phyloP scores from a whole-genome alignment of 2,797 vertebrate species.

The Furcifer pardalis region DNA sequence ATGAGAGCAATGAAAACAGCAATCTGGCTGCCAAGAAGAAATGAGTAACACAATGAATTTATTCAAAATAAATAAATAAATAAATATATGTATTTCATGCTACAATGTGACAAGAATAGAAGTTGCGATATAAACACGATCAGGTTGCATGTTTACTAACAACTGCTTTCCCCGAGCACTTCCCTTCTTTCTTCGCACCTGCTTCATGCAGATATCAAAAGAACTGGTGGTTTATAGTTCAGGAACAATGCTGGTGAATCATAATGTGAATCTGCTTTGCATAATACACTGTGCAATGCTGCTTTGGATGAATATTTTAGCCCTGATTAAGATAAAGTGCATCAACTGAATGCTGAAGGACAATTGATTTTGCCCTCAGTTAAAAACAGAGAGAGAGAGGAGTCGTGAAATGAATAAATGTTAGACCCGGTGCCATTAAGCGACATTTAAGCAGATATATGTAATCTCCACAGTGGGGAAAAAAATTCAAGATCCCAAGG shows the following conservation, averaged over 20 bases:
- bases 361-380: conserved; percentile 61
- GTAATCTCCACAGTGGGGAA: neutral
- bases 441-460: neutral
- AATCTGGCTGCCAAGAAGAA: no score
- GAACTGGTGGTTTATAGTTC: conserved; percentile 63
- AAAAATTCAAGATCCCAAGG: no score
- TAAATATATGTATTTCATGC: no score
- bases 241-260: conserved; percentile 63
- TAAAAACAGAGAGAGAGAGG: no score
- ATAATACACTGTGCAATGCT: conserved; percentile 71
- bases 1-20: no score
- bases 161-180: neutral
- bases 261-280: conserved; percentile 68
- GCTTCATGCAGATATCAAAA: conserved; percentile 55
- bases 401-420: neutral
- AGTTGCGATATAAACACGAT: neutral
- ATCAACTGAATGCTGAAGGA: conserved; percentile 68
- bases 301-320: conserved; percentile 79
- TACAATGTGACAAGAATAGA: no score
- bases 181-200: conserved; percentile 12
- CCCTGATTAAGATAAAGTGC: conserved; percentile 75
- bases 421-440: neutral
- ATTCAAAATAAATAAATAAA: no score
- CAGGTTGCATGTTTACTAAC: neutral
- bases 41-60: no score